Evolutionary conservation across 2,888 invertebrate genomes (phyloP).

Genomic region (Idaea dimidiata): DNA sequence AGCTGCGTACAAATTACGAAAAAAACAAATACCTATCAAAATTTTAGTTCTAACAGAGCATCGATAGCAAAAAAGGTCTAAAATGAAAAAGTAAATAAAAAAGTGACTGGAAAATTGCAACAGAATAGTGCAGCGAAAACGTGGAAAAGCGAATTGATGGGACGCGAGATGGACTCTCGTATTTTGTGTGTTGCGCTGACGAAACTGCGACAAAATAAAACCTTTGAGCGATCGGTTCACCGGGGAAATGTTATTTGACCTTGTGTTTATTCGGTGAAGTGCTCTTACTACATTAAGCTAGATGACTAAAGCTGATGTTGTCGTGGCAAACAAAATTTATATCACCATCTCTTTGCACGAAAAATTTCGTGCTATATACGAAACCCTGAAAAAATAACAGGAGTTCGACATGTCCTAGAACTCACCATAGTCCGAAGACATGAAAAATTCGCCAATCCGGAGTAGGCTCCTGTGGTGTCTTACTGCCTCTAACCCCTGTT

Average conservation of each 20-base stretch:
- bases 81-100: conserved; percentile 17
- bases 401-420: no score
- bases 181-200: conserved; percentile 22
- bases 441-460: no score
- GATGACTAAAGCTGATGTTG: no score
- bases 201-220: conserved; percentile 18
- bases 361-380: no score
- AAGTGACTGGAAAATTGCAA: conserved; percentile 41
- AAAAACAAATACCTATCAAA: not conserved
- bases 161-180: conserved; percentile 26
- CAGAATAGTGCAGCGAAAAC: conserved; percentile 30
- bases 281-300: no score
- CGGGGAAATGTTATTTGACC: conserved; percentile 12
- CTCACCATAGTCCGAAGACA: no score
- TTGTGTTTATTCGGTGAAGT: not conserved
- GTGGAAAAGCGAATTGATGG: conserved; percentile 39
- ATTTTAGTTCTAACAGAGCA: not conserved
- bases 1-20: not conserved
- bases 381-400: no score
- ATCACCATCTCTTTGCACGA: no score
- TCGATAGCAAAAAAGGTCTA: not conserved
- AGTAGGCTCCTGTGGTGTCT: no score
- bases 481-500: no score
- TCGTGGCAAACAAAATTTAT: no score
- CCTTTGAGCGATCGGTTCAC: conserved; percentile 16